phyloP scores from a whole-genome alignment of 2,797 vertebrate genomes.

The Tamandua tetradactyla region DNA sequence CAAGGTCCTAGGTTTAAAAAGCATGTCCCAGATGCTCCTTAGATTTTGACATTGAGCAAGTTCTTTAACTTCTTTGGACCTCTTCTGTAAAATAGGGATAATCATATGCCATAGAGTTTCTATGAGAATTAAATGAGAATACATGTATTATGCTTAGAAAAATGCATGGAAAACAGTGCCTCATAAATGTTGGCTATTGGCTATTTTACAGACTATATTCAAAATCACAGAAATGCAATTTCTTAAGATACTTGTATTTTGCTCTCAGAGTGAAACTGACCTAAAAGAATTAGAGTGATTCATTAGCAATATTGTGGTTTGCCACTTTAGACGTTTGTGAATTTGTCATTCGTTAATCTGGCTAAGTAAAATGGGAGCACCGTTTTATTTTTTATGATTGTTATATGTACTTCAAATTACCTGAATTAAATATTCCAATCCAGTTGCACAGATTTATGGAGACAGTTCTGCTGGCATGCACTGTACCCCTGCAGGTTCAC shows the following conservation, averaged over 20 bases:
- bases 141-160: background rate
- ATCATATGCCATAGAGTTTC: background rate
- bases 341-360: background rate
- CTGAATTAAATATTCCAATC: slow-evolving; percentile 94
- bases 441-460: slow-evolving; percentile 90
- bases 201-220: background rate
- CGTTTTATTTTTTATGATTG: background rate
- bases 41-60: background rate
- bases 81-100: too few species aligned
- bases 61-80: background rate
- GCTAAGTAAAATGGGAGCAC: background rate
- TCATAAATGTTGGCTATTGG: background rate
- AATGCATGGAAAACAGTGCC: background rate
- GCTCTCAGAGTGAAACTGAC: slow-evolving; percentile 35
- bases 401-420: slow-evolving; percentile 80
- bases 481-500: background rate
- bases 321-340: background rate
- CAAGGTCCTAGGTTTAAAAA: background rate
- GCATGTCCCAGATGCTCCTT: background rate
- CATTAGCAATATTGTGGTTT: background rate
- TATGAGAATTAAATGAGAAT: background rate
- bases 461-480: slow-evolving; percentile 87
- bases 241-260: background rate
- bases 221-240: background rate
- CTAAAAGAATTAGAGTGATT: background rate